phyloP scores from a whole-genome alignment of 2,888 invertebrate genomes.

The Drosophila silvestris region DNA sequence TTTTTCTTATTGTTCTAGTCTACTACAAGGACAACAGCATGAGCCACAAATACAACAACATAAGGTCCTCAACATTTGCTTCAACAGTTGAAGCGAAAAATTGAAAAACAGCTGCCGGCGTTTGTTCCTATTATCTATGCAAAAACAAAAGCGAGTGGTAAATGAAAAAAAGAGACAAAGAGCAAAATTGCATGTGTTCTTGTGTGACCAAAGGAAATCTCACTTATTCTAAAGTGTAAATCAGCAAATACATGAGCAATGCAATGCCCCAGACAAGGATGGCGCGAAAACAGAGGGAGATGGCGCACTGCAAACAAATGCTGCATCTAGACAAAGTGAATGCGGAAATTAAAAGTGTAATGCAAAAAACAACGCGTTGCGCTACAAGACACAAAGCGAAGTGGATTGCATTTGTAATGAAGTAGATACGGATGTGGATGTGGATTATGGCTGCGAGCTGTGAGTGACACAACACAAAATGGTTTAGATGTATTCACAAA shows the following conservation, averaged over 20 bases:
- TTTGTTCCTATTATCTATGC: conserved; percentile 41
- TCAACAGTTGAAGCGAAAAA: conserved; percentile 77
- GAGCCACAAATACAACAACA: conserved; percentile 14
- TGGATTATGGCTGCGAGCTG: conserved; percentile 18
- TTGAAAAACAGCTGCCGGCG: conserved; percentile 76
- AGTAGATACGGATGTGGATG: conserved; percentile 41
- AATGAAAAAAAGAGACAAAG: neutral
- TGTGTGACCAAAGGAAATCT: conserved; percentile 40
- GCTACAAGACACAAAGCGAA: conserved; percentile 46
- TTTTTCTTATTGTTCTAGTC: conserved; percentile 42
- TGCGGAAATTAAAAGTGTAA: conserved; percentile 81
- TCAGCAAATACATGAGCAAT: conserved; percentile 57
- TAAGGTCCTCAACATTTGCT: conserved; percentile 55
- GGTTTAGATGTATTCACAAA: conserved; percentile 50
- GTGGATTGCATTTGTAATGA: conserved; percentile 69
- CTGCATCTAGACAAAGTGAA: conserved; percentile 78
- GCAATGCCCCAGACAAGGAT: conserved; percentile 9
- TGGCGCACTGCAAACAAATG: conserved; percentile 48
- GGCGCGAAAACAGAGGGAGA: neutral
- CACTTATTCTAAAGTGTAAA: conserved; percentile 63
- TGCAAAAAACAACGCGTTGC: conserved; percentile 61
- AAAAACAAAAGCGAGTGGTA: conserved; percentile 16
- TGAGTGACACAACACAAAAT: conserved; percentile 31
- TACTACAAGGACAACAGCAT: conserved; percentile 13
- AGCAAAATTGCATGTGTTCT: conserved; percentile 43